phyloP scores from a whole-genome alignment of 2,888 invertebrate species.

The Temnothorax rugatulus region DNA sequence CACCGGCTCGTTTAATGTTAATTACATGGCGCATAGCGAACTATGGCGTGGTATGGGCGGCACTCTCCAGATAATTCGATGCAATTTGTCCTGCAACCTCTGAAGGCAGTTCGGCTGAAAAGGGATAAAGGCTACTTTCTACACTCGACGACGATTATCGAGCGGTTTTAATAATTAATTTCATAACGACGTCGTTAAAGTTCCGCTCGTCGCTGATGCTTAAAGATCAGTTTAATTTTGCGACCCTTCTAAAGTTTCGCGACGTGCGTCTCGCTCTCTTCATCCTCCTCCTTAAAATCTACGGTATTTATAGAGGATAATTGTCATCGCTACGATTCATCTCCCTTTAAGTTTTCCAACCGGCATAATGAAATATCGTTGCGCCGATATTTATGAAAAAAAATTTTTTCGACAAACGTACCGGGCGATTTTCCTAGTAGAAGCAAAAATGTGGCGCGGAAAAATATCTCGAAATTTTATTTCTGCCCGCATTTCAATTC shows the following conservation, averaged over 20 bases:
- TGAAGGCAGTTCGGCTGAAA: constrained; percentile 55
- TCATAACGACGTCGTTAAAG: constrained; percentile 69
- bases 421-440: neutral
- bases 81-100: constrained; percentile 68
- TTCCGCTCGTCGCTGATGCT: constrained; percentile 53
- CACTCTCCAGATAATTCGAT: constrained; percentile 67
- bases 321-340: constrained; percentile 34
- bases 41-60: constrained; percentile 32
- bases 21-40: constrained; percentile 55
- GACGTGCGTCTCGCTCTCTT: constrained; percentile 40
- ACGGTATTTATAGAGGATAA: constrained; percentile 34
- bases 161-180: constrained; percentile 74
- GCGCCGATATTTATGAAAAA: neutral
- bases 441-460: constrained; percentile 13
- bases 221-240: constrained; percentile 69
- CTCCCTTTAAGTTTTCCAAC: constrained; percentile 8
- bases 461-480: constrained; percentile 43
- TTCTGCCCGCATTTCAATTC: constrained; percentile 23
- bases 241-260: constrained; percentile 51
- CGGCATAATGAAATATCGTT: constrained; percentile 24
- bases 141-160: constrained; percentile 69
- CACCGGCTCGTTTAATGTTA: constrained; percentile 56
- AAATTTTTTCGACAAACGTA: neutral
- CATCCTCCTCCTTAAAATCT: constrained; percentile 14
- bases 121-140: constrained; percentile 61